Percentiles rank a stretch among this genome's conserved stretches.
Evolutionary conservation across 2,888 invertebrate species (phyloP).

Genomic region (Gastracanthus pulcherrimus): DNA sequence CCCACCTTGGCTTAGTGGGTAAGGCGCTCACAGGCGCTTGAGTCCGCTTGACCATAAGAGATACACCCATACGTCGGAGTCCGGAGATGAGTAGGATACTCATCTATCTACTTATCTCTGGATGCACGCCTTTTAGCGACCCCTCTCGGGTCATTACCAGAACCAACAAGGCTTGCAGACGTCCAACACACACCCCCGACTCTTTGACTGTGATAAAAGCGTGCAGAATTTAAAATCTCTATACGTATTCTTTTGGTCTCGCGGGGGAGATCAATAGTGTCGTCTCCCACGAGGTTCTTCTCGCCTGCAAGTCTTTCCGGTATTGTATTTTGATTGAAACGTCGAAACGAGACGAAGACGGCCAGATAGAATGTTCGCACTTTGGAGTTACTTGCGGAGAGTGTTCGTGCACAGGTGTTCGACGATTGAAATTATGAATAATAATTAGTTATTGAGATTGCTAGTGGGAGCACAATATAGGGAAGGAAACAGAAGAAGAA

Average conservation of each 20-base stretch:
- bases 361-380: not conserved
- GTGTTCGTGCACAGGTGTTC: not conserved
- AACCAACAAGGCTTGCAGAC: too few relatives aligned
- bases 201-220: not conserved
- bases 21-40: too few relatives aligned
- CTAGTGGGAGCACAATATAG: too few relatives aligned
- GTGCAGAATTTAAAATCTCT: slow-evolving; percentile 17
- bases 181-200: not conserved
- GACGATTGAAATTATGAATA: not conserved
- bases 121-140: not conserved
- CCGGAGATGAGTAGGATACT: not conserved
- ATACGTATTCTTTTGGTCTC: not conserved
- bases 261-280: slow-evolving; percentile 15
- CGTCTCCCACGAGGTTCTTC: slow-evolving; percentile 1
- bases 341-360: not conserved
- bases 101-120: not conserved
- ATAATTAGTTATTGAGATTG: too few relatives aligned
- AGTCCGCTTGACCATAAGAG: too few relatives aligned
- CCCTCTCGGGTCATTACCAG: not conserved
- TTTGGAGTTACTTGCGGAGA: not conserved
- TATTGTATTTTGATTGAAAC: not conserved
- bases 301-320: not conserved
- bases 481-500: not conserved
- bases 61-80: not conserved
- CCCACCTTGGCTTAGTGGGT: too few relatives aligned